Evolutionary conservation across 2,888 invertebrate species (phyloP).

Genomic region (Lithophane ornitopus): DNA sequence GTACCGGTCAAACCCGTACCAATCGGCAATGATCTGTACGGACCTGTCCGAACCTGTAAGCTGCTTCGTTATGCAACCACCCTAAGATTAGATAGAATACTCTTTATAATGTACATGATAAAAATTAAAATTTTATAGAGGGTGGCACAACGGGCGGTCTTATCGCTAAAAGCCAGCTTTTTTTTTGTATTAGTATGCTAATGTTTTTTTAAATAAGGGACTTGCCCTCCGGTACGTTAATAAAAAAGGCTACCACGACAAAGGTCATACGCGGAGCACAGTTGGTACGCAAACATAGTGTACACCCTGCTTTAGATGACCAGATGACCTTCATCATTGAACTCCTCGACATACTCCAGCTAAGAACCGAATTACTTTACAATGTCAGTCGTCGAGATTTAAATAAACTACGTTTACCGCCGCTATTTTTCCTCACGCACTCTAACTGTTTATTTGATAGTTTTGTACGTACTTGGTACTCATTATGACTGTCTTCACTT

Average conservation of each 20-base stretch:
- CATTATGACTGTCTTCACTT: conserved; percentile 35
- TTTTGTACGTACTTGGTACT: conserved; percentile 32
- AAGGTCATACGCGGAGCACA: neutral
- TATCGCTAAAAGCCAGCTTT: too few species aligned
- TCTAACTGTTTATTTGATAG: conserved; percentile 50
- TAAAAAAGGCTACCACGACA: neutral
- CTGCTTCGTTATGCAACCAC: too few species aligned
- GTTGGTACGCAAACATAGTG: neutral
- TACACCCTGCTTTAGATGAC: neutral
- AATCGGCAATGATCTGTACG: too few species aligned
- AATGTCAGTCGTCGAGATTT: conserved; percentile 60
- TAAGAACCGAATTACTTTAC: conserved; percentile 55
- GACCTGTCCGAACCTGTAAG: too few species aligned
- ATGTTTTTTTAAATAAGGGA: neutral
- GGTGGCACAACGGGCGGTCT: too few species aligned
- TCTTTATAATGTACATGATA: too few species aligned
- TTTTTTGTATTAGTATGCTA: too few species aligned
- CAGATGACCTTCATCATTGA: conserved; percentile 54
- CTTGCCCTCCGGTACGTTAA: neutral
- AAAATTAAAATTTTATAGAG: too few species aligned
- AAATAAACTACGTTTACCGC: conserved; percentile 50
- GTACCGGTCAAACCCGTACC: too few species aligned
- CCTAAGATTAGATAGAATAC: too few species aligned
- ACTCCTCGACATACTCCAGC: conserved; percentile 50
- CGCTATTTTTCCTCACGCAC: conserved; percentile 57